A percentile compares a stretch with the other conserved stretches of the same genome.
phyloP scores from a whole-genome alignment of 1,140 invertebrate species.

The Drosophila gunungcola region DNA sequence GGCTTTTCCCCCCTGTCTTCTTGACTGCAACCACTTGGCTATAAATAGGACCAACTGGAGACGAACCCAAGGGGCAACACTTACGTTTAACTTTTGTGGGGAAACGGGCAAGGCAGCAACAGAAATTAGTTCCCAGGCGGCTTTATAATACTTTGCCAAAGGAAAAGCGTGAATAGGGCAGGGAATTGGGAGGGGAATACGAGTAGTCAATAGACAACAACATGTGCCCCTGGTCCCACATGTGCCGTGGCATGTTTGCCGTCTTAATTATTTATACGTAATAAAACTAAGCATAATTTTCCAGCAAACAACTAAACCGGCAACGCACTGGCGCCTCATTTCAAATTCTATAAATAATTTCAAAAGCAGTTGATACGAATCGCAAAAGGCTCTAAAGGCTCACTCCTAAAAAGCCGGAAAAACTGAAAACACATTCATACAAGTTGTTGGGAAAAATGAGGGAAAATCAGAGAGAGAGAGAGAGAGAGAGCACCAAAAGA shows the following conservation, averaged over 20 bases:
- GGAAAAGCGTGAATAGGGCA: neutral
- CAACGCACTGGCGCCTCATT: slow-evolving; percentile 59
- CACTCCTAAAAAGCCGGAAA: slow-evolving; percentile 45
- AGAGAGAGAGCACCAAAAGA: neutral
- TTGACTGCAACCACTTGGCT: slow-evolving; percentile 33
- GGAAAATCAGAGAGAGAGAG: neutral
- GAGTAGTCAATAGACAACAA: slow-evolving; percentile 25
- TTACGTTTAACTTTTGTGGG: slow-evolving; percentile 48
- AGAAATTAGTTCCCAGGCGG: slow-evolving; percentile 54
- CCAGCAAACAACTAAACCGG: slow-evolving; percentile 16
- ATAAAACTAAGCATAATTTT: slow-evolving; percentile 78
- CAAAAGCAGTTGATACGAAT: slow-evolving; percentile 70
- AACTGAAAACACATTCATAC: slow-evolving; percentile 77
- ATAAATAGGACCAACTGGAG: slow-evolving; percentile 50
- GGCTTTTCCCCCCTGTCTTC: slow-evolving; percentile 12
- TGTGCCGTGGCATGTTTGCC: slow-evolving; percentile 46
- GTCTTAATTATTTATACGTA: slow-evolving; percentile 72
- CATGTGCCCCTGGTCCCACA: slow-evolving; percentile 60
- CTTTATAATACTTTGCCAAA: slow-evolving; percentile 10
- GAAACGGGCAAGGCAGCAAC: neutral
- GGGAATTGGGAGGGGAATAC: neutral
- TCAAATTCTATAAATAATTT: slow-evolving; percentile 82
- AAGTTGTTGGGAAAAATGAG: slow-evolving; percentile 61
- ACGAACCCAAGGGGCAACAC: slow-evolving; percentile 36
- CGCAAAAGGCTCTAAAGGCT: slow-evolving; percentile 35